phyloP scores from a whole-genome alignment of 1,140 invertebrate species.

The Mamestra configurata region DNA sequence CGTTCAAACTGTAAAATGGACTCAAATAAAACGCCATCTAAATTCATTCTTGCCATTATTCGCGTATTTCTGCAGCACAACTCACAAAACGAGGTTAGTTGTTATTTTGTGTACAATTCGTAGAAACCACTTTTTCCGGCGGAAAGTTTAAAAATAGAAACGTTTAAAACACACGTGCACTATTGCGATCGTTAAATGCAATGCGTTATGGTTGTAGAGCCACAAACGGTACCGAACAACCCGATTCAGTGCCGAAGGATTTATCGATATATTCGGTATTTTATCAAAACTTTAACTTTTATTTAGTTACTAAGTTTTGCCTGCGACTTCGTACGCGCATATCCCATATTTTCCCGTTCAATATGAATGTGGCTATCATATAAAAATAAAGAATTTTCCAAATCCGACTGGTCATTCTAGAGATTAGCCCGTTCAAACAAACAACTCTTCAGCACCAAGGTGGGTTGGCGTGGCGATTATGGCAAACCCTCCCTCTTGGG shows the following conservation, averaged over 20 bases:
- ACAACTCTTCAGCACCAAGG: too few relatives aligned
- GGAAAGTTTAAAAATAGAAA: slow-evolving; percentile 36
- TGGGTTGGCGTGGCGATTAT: too few relatives aligned
- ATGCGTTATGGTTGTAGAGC: slow-evolving; percentile 33
- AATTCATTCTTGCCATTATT: slow-evolving; percentile 31
- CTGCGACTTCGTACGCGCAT: too few relatives aligned
- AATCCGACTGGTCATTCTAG: too few relatives aligned
- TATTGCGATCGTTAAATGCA: slow-evolving; percentile 41
- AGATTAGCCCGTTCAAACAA: too few relatives aligned
- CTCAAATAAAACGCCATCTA: slow-evolving; percentile 10
- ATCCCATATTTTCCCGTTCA: too few relatives aligned
- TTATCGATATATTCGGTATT: slow-evolving; percentile 22
- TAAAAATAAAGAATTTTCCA: too few relatives aligned
- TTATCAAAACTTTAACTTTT: too few relatives aligned
- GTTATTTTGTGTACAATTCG: slow-evolving; percentile 39
- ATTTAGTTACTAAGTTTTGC: too few relatives aligned
- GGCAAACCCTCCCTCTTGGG: too few relatives aligned
- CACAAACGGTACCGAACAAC: slow-evolving; percentile 42
- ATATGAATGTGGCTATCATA: too few relatives aligned
- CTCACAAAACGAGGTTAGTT: slow-evolving; percentile 34
- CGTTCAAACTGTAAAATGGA: background rate
- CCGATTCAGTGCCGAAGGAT: slow-evolving; percentile 11
- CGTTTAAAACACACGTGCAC: slow-evolving; percentile 44
- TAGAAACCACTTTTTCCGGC: slow-evolving; percentile 20
- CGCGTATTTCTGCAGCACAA: slow-evolving; percentile 2